Conservation (phyloP, 2,797 vertebrate species). For the Typhlichthys subterraneus region DNA sequence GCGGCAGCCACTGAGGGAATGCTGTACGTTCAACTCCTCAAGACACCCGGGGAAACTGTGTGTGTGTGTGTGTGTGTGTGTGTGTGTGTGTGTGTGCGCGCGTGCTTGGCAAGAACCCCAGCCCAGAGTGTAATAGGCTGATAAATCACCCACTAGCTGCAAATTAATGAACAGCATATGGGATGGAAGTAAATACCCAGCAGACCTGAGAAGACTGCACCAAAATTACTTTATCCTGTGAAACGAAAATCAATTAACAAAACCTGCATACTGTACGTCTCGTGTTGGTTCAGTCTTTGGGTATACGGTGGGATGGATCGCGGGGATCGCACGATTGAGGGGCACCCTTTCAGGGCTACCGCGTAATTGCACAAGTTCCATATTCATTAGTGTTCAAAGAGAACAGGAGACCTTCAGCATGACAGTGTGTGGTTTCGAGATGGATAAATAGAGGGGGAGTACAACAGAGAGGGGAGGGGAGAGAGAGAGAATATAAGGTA, state of each 20-base stretch:
- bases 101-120: slow-evolving; percentile 10
- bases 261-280: slow-evolving; percentile 42
- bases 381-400: slow-evolving; percentile 48
- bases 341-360: slow-evolving; percentile 25
- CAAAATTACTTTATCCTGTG: slow-evolving; percentile 56
- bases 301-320: background rate
- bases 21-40: slow-evolving; percentile 43
- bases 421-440: slow-evolving; percentile 31
- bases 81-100: slow-evolving; percentile 27
- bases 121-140: slow-evolving; percentile 62
- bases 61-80: slow-evolving; percentile 64
- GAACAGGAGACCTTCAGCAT: slow-evolving; percentile 22
- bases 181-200: slow-evolving; percentile 44
- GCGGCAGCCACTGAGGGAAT: slow-evolving; percentile 42
- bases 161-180: slow-evolving; percentile 65
- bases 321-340: slow-evolving; percentile 11
- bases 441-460: slow-evolving; percentile 19
- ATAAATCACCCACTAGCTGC: slow-evolving; percentile 63
- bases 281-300: slow-evolving; percentile 14
- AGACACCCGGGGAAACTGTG: slow-evolving; percentile 42
- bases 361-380: slow-evolving; percentile 47
- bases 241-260: slow-evolving; percentile 64
- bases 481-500: slow-evolving; percentile 48
- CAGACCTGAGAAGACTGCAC: slow-evolving; percentile 47
- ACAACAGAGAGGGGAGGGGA: slow-evolving; percentile 50